These are phyloP conservation scores for Brachyopa scutellaris DNA, from an alignment of 2,888 invertebrate species.

Conservation along the genomic window DNA sequence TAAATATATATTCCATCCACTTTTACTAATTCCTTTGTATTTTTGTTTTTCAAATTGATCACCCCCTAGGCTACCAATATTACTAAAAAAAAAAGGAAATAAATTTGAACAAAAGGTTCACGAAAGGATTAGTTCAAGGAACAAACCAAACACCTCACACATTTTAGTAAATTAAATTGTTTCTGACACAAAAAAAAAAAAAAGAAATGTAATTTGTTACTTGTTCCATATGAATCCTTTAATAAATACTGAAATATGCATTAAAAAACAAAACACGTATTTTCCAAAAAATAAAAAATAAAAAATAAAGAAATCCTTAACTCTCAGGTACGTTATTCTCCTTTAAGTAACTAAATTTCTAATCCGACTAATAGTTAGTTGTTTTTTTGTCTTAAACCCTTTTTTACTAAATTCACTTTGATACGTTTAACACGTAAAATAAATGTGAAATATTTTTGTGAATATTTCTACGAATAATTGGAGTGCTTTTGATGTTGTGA, in stretches of 20 bases:
- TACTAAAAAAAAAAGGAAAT: slow-evolving; percentile 49
- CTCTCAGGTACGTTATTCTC: slow-evolving; percentile 60
- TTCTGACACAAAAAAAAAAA: slow-evolving; percentile 28
- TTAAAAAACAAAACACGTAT: slow-evolving; percentile 15
- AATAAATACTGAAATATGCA: slow-evolving; percentile 54
- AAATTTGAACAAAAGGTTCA: slow-evolving; percentile 36
- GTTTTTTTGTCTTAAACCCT: slow-evolving; percentile 23
- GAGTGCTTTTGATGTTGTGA: slow-evolving; percentile 61
- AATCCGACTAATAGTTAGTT: slow-evolving; percentile 59
- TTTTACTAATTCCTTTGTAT: slow-evolving; percentile 30
- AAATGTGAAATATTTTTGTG: slow-evolving; percentile 15
- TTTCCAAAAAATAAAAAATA: slow-evolving; percentile 11
- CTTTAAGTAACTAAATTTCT: slow-evolving; percentile 39
- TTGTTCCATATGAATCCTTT: slow-evolving; percentile 46
- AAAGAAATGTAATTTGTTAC: slow-evolving; percentile 19
- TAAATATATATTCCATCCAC: not conserved
- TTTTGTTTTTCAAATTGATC: slow-evolving; percentile 22
- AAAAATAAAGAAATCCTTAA: not conserved
- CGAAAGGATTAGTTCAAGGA: slow-evolving; percentile 43
- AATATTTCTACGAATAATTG: slow-evolving; percentile 18
- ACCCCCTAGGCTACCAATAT: slow-evolving; percentile 63
- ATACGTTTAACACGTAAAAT: slow-evolving; percentile 43
- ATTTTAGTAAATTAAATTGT: no score
- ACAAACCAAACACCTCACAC: not conserved
- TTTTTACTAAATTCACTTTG: slow-evolving; percentile 29